Percentiles rank a stretch among this genome's conserved stretches.
phyloP scores from a whole-genome alignment of 30 jellyfish, hydroid and myxozoan species.

The Clytia hemisphaerica region DNA sequence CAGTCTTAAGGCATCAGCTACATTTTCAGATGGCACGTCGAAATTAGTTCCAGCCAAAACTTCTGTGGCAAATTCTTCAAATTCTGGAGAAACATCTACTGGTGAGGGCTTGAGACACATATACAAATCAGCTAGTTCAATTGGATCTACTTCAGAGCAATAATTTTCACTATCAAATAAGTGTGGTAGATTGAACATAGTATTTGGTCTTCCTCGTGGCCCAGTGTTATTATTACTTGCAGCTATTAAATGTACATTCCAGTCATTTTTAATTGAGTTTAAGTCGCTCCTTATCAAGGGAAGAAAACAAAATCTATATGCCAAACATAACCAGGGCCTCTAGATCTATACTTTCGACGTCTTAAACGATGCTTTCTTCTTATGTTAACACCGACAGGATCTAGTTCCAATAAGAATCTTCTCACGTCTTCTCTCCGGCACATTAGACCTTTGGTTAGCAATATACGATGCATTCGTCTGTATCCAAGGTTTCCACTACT shows the following conservation, averaged over 20 bases:
- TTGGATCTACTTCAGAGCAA: constrained; percentile 9
- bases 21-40: too few species aligned
- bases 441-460: too few species aligned
- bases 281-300: constrained; percentile 37
- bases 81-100: constrained; percentile 21
- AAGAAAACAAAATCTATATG: constrained; percentile 38
- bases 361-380: too few species aligned
- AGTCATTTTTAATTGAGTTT: constrained; percentile 32
- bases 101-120: constrained; percentile 15
- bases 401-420: too few species aligned
- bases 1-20: too few species aligned
- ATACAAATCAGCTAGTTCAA: constrained; percentile 14
- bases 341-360: too few species aligned
- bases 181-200: constrained; percentile 40
- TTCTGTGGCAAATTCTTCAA: constrained; percentile 26
- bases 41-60: constrained; percentile 8
- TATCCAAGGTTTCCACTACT: too few species aligned
- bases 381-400: too few species aligned
- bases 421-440: too few species aligned
- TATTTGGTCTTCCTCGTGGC: constrained; percentile 42
- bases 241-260: constrained; percentile 21
- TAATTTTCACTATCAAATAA: constrained; percentile 7
- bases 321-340: too few species aligned
- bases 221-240: constrained; percentile 29
- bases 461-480: too few species aligned